Conservation (phyloP, 2,888 invertebrate species). For the Drosophila subsilvestris region DNA sequence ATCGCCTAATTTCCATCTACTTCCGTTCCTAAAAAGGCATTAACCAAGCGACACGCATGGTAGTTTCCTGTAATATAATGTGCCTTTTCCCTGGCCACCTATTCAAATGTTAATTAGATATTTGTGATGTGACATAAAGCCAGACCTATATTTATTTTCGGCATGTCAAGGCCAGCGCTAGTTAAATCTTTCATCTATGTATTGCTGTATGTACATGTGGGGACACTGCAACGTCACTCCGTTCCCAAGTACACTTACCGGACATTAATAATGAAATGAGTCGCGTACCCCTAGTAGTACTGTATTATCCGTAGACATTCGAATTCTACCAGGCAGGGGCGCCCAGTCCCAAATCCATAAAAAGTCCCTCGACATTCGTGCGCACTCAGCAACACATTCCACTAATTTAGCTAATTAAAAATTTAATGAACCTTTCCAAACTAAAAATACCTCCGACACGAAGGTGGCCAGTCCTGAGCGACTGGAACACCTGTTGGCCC, state of each 20-base stretch:
- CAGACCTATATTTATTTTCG: constrained; percentile 20
- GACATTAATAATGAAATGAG: constrained; percentile 35
- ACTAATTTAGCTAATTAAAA: constrained; percentile 76
- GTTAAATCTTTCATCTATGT: constrained; percentile 13
- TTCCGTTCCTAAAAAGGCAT: constrained; percentile 44
- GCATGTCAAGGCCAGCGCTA: constrained; percentile 51
- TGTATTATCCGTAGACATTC: too few species aligned
- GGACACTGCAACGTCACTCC: background rate
- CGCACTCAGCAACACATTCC: constrained; percentile 41
- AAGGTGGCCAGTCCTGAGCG: constrained; percentile 36
- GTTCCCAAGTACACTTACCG: constrained; percentile 43
- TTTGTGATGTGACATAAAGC: constrained; percentile 34
- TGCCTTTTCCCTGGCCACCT: constrained; percentile 48
- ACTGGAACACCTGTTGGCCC: constrained; percentile 75
- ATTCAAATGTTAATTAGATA: constrained; percentile 64
- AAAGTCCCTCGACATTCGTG: constrained; percentile 48
- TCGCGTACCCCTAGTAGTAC: background rate
- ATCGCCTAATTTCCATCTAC: constrained; percentile 40
- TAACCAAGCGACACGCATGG: constrained; percentile 70
- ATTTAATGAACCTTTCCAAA: constrained; percentile 71
- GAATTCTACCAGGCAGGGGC: too few species aligned
- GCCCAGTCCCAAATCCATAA: constrained; percentile 22
- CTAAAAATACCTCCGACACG: constrained; percentile 60
- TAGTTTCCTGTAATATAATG: constrained; percentile 63
- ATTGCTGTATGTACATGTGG: constrained; percentile 7